Evolutionary conservation across 1,140 invertebrate genomes (phyloP), one percentile per base, ranked within the genome.

Genomic region (Brachystomella parvula): DNA sequence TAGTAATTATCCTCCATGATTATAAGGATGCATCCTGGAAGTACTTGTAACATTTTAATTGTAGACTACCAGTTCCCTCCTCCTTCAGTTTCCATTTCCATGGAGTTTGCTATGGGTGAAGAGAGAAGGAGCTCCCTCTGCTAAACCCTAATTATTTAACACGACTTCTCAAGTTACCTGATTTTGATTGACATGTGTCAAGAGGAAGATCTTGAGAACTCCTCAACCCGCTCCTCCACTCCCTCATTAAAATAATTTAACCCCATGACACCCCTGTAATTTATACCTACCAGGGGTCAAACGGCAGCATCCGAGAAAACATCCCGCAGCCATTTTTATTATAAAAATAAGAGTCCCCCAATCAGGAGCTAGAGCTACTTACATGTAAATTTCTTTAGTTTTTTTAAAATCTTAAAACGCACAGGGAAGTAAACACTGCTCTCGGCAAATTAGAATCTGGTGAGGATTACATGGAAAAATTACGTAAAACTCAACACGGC

Each of bases 151-250:
- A 29, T 59, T 59, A 59, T 31, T 29, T 31, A 24, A 59, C 30
- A 59, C 57, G 30, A 28, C 24, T 59, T 12, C 30, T 31, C 24
- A 21, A 59, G 57, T 15, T n/a, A n/a, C 12, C 30, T 29, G 57
- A 2, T 12, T 26, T 29, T 59, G 57, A 59, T 59, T 59, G 57
- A 59, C 57, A 59, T 59, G 57, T 59, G 57, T 59, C 57, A 59
- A 59, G 30, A 29, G 57, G 24, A 29, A 31, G 57, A 59, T 59
- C 12, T 53, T 53, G 49, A 15, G 15, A 19, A 19, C 57, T 59
- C 30, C 57, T 59, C 57, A 53, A 24, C 49, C 49, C 49, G 6
- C 9, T 29, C 12, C n/a, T 12, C 30, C 30, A 59, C 30, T 59
- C 24, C 30, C 30, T 31, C 24, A 59, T 59, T 53, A 53, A 53